Conservation (phyloP, 2,888 invertebrate genomes). For the Diploptera punctata region DNA sequence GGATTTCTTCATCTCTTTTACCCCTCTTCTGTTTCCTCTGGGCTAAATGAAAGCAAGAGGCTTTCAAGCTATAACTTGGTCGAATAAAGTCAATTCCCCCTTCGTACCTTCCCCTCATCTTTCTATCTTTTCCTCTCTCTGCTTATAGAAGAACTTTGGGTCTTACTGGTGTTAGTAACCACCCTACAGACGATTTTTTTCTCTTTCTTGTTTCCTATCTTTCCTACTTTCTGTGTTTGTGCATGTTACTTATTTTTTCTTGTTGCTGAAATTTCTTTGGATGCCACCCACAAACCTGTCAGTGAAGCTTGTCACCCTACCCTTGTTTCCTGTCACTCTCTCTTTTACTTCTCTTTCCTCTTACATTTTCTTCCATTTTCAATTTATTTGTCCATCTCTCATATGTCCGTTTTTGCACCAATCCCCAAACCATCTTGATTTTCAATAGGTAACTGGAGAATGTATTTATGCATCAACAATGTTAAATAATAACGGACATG, state of each 20-base stretch:
- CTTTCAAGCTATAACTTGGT: slow-evolving; percentile 20
- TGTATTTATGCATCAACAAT: too few species aligned
- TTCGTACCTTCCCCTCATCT: not conserved
- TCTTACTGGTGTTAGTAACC: not conserved
- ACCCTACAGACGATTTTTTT: not conserved
- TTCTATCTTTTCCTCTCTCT: not conserved
- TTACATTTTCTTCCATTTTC: not conserved
- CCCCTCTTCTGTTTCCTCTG: not conserved
- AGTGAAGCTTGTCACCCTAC: slow-evolving; percentile 4
- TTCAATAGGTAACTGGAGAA: too few species aligned
- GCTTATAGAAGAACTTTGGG: not conserved
- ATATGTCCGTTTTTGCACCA: not conserved
- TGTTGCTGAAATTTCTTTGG: not conserved
- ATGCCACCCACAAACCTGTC: slow-evolving; percentile 6
- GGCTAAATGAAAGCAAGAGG: slow-evolving; percentile 20
- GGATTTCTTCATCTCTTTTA: not conserved
- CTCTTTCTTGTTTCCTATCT: not conserved
- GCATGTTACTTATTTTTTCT: too few species aligned
- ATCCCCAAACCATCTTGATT: too few species aligned
- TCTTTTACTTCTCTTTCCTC: not conserved
- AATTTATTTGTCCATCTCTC: slow-evolving; percentile 20
- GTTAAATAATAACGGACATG: too few species aligned
- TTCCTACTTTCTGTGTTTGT: not conserved
- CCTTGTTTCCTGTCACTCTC: slow-evolving; percentile 19
- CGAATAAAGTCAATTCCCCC: slow-evolving; percentile 12